Percentiles rank a stretch among this genome's conserved stretches.
Conservation (phyloP, 2,113 vertebrate genomes). For the Laticauda colubrina region DNA sequence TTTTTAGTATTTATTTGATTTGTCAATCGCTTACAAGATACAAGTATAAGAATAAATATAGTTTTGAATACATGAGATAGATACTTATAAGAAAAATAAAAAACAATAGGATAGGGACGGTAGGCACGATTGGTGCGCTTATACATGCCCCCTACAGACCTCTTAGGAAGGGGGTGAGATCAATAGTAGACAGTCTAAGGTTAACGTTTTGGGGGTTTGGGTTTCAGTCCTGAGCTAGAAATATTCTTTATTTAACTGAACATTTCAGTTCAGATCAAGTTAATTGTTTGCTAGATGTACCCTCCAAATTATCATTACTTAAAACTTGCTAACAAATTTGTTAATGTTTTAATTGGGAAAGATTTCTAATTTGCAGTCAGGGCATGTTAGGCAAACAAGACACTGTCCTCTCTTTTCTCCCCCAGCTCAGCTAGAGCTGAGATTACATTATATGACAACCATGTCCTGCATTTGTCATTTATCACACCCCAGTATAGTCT, state of each 20-base stretch:
- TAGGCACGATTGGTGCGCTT: too few relatives aligned
- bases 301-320: slow-evolving; percentile 77
- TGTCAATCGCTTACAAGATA: too few relatives aligned
- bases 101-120: too few relatives aligned
- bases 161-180: too few relatives aligned
- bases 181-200: too few relatives aligned
- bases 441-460: slow-evolving; percentile 72
- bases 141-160: too few relatives aligned
- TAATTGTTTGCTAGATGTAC: slow-evolving; percentile 76
- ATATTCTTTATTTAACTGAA: slow-evolving; percentile 27
- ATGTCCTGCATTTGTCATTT: slow-evolving; percentile 49
- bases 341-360: slow-evolving; percentile 78
- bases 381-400: slow-evolving; percentile 74
- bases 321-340: slow-evolving; percentile 75
- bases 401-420: slow-evolving; percentile 71
- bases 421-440: slow-evolving; percentile 57
- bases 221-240: neutral
- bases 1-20: too few relatives aligned
- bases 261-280: slow-evolving; percentile 64
- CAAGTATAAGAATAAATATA: too few relatives aligned
- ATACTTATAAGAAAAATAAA: too few relatives aligned
- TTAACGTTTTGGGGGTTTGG: too few relatives aligned
- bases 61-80: too few relatives aligned
- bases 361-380: slow-evolving; percentile 72
- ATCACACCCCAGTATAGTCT: slow-evolving; percentile 58